Base-by-base conservation (phyloP, 2,113 vertebrate species). In the Vanacampus margaritifer region DNA sequence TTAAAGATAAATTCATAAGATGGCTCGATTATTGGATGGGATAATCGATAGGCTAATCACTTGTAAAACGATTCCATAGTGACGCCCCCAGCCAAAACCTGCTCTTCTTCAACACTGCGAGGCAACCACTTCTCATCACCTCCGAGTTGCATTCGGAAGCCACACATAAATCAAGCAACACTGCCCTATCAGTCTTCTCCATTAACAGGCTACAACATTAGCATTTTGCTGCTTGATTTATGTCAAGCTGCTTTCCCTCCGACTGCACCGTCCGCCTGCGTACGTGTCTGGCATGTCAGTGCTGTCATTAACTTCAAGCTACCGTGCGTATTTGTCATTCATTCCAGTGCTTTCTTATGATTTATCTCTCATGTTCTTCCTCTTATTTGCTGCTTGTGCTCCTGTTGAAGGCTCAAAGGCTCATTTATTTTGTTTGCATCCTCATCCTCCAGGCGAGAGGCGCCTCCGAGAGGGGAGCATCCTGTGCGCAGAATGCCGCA, bases 141-240 rank as follows among this genome's bases (percentile, higher is more conserved):
- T 56, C 61, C 23, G 8, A 54, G 66, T 59, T 59, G 68, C 67
- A 69, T 67, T 51, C 75, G 69, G 70, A 78, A 80, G 61, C 35
- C 69, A 41, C 71, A 73, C 73, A 85, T 83, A 80, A 83, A 83
- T 85, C 81, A 86, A 70, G 26, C 60, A 37, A 69, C 41, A 69
- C 73, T 76, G 74, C 61, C 37, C 36, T 79, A 80, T 85, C 78
- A 73, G 66, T 76, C 66, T 58, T 39, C 65, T 77, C 68, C 39
- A 53, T 78, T 84, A 69, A 75, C 60, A 57, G 69, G 69, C 71
- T 73, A 67, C 74, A 5, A 53, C 67, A 84, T 88, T 84, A 89
- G 80, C 88, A 88, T 86, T 88, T 85, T 37, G 78, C 78, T 39
- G 74, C 68, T 76, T 85, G 85, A 89, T 87, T 87, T 86, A 88